A percentile compares a stretch with the other conserved stretches of the same genome.
These are phyloP conservation scores for Tenthredo mesomela DNA, from an alignment of 2,888 invertebrate species.

Conservation along the genomic window DNA sequence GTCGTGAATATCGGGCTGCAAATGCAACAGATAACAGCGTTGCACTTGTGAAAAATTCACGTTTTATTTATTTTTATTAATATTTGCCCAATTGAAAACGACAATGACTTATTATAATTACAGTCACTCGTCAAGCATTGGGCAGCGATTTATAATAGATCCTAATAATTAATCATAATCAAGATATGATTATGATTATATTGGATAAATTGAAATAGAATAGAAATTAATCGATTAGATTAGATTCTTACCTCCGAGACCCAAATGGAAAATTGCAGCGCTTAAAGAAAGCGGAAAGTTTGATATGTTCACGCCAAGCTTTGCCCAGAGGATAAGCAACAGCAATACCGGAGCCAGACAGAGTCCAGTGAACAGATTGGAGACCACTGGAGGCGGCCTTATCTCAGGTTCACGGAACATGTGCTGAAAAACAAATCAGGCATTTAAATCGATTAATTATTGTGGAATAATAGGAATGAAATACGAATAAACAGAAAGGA, in stretches of 20 bases:
- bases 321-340: constrained; percentile 91
- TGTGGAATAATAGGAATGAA: not conserved
- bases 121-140: constrained; percentile 68
- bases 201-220: not conserved
- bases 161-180: not conserved
- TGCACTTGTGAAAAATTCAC: constrained; percentile 73
- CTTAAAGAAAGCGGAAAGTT: constrained; percentile 89
- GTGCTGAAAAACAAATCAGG: constrained; percentile 80
- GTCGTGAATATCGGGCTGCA: constrained; percentile 74
- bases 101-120: constrained; percentile 57
- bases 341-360: constrained; percentile 91
- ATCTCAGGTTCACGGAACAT: constrained; percentile 95
- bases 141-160: constrained; percentile 58
- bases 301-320: constrained; percentile 91
- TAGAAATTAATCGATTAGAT: too few species aligned
- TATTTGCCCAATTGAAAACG: constrained; percentile 71
- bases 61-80: constrained; percentile 59
- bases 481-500: not conserved
- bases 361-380: constrained; percentile 93
- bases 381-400: constrained; percentile 92
- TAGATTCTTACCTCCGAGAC: constrained; percentile 86
- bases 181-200: too few species aligned
- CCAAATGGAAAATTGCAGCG: constrained; percentile 94
- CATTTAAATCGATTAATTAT: too few species aligned
- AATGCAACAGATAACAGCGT: constrained; percentile 63